Conservation (phyloP, 2,113 vertebrate genomes). For the Uropsilus gracilis region DNA sequence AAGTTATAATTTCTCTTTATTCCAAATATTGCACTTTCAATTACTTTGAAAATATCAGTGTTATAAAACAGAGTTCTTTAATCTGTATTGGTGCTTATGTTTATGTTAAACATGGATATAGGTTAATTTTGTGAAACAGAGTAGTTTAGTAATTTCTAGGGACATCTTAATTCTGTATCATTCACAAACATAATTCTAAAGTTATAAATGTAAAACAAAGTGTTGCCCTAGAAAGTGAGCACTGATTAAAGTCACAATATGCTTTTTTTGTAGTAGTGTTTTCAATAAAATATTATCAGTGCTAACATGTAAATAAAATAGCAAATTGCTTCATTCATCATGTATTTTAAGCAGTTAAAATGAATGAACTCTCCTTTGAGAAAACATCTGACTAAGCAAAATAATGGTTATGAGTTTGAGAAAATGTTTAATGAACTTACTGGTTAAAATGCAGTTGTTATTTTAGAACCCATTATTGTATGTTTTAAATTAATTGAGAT, state of each 20-base stretch:
- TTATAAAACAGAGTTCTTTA: constrained; percentile 37
- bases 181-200: constrained; percentile 23
- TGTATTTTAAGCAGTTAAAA: constrained; percentile 84
- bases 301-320: constrained; percentile 86
- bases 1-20: neutral
- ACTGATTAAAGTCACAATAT: constrained; percentile 78
- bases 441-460: constrained; percentile 82
- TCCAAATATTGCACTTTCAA: neutral
- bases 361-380: constrained; percentile 85
- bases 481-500: constrained; percentile 83
- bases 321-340: constrained; percentile 84
- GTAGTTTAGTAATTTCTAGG: constrained; percentile 7
- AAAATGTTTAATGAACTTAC: constrained; percentile 85
- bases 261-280: constrained; percentile 73
- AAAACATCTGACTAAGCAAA: constrained; percentile 87
- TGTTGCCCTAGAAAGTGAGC: constrained; percentile 68
- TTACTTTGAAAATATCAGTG: neutral
- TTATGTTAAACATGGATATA: constrained; percentile 35
- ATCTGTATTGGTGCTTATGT: constrained; percentile 34
- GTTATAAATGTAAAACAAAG: constrained; percentile 71
- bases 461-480: constrained; percentile 81
- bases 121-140: constrained; percentile 45
- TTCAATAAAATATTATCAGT: constrained; percentile 82
- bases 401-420: constrained; percentile 83
- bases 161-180: constrained; percentile 54